Evolutionary conservation across 2,797 vertebrate genomes (phyloP).

Genomic region (Eupleurogrammus muticus): DNA sequence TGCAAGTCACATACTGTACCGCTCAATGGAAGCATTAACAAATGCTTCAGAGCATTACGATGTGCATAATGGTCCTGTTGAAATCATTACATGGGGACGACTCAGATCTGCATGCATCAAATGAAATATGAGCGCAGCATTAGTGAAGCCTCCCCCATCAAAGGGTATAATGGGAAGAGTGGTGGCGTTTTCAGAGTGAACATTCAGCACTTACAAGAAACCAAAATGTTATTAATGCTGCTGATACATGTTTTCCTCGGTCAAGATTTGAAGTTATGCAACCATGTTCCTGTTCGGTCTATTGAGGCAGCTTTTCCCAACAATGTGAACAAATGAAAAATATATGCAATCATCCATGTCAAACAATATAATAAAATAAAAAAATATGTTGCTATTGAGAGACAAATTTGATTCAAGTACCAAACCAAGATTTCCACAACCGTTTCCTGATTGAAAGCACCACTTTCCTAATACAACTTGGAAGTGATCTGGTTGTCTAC

Average conservation of each 20-base stretch:
- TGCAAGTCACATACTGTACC: conserved; percentile 42
- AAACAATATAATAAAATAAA: background rate
- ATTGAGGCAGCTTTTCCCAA: background rate
- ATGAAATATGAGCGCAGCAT: conserved; percentile 27
- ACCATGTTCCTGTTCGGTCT: background rate
- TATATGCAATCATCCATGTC: background rate
- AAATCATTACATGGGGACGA: conserved; percentile 53
- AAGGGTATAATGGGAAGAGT: conserved; percentile 11
- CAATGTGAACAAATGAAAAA: background rate
- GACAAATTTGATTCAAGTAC: background rate
- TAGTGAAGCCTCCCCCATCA: conserved; percentile 21
- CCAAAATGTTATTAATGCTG: background rate
- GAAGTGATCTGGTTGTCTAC: no score
- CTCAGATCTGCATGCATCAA: conserved; percentile 44
- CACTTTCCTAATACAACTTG: no score
- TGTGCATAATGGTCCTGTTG: conserved; percentile 40
- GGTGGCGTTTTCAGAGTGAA: conserved; percentile 20
- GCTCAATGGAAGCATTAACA: conserved; percentile 56
- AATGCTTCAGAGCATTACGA: conserved; percentile 39
- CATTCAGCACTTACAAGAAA: conserved; percentile 19
- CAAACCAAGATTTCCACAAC: conserved; percentile 1
- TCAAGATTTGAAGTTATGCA: background rate
- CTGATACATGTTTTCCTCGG: background rate
- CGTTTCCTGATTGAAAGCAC: background rate
- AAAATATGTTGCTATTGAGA: background rate